Percentiles rank a stretch among this genome's conserved stretches.
These are phyloP conservation scores for Argopecten irradians DNA, from an alignment of 1,140 invertebrate genomes.

Conservation along the genomic window DNA sequence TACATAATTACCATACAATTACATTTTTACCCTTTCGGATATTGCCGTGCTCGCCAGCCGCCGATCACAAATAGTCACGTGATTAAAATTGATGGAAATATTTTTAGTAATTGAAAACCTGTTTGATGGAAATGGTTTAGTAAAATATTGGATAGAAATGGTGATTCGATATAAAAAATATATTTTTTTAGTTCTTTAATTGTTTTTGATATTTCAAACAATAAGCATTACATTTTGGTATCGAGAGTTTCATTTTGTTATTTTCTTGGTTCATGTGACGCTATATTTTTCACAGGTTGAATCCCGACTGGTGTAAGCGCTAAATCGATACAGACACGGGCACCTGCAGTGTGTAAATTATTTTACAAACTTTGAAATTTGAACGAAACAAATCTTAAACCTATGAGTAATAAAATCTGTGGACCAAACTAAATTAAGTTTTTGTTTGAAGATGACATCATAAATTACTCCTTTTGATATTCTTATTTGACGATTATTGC, in stretches of 20 bases:
- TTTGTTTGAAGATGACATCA: too few species aligned
- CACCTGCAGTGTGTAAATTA: conserved; percentile 8
- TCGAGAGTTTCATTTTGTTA: conserved; percentile 37
- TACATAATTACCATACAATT: background rate
- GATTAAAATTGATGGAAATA: background rate
- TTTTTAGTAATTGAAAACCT: background rate
- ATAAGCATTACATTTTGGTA: conserved; percentile 33
- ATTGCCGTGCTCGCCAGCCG: conserved; percentile 4
- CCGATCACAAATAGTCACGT: background rate
- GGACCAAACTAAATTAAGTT: too few species aligned
- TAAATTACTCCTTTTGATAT: too few species aligned
- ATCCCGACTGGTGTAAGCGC: background rate
- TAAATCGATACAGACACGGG: background rate
- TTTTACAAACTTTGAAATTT: conserved; percentile 28
- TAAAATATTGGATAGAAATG: background rate
- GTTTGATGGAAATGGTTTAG: background rate
- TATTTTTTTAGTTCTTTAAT: too few species aligned
- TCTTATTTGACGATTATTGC: too few species aligned
- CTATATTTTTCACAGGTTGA: background rate
- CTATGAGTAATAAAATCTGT: too few species aligned
- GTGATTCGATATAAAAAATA: background rate
- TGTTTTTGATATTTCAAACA: conserved; percentile 1
- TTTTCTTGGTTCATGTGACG: conserved; percentile 4
- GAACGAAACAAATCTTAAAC: background rate
- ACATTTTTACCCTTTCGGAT: background rate